Evolutionary conservation across 2,113 vertebrate genomes (phyloP).

Genomic region (Delphinus delphis): DNA sequence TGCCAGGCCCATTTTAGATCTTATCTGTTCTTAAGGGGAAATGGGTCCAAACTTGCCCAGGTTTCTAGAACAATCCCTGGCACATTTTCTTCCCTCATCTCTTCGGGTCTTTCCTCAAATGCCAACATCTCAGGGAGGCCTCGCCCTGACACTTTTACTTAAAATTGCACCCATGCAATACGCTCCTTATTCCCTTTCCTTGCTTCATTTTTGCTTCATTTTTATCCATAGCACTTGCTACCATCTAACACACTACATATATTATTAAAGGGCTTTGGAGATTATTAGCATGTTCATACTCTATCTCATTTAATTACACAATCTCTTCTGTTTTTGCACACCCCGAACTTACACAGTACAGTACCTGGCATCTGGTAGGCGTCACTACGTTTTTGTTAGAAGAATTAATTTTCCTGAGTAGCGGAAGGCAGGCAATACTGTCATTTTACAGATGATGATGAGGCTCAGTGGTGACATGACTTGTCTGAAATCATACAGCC

Average conservation of each 20-base stretch:
- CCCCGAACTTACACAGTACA: not conserved
- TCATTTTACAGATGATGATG: not conserved
- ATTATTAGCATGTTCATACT: not conserved
- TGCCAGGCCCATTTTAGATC: constrained; percentile 50
- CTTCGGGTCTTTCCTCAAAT: not conserved
- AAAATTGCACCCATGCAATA: not conserved
- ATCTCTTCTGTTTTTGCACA: not conserved
- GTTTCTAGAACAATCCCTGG: constrained; percentile 32
- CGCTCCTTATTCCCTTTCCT: not conserved
- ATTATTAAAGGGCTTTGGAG: not conserved
- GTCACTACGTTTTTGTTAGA: not conserved
- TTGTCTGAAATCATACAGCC: not conserved
- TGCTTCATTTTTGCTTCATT: not conserved
- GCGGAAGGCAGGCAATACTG: not conserved
- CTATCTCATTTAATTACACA: not conserved
- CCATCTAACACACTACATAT: not conserved
- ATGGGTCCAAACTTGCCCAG: constrained; percentile 29
- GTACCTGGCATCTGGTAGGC: not conserved
- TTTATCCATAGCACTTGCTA: not conserved
- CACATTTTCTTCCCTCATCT: not conserved
- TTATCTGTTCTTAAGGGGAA: constrained; percentile 48
- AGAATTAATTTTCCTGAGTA: not conserved
- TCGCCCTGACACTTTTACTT: not conserved
- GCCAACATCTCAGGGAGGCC: not conserved
- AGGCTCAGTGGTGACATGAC: not conserved